Conservation (phyloP, 2,888 invertebrate species). For the Hypercompe scribonia region DNA sequence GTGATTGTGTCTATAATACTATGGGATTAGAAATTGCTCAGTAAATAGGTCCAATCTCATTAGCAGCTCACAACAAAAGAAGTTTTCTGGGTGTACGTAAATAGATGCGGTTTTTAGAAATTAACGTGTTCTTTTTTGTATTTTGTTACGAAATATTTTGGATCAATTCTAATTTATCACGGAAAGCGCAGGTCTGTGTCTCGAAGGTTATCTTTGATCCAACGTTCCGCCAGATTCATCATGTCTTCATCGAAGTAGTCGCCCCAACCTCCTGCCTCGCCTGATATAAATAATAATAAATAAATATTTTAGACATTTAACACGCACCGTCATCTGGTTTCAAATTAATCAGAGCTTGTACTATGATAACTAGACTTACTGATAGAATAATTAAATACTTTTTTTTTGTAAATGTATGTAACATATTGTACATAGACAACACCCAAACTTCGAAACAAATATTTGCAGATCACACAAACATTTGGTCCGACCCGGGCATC, state of each 20-base stretch:
- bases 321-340: too few relatives aligned
- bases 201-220: conserved; percentile 87
- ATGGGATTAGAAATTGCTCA: too few relatives aligned
- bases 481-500: too few relatives aligned
- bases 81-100: background rate
- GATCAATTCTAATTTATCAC: background rate
- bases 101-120: background rate
- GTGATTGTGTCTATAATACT: too few relatives aligned
- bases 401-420: too few relatives aligned
- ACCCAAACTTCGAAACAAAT: too few relatives aligned
- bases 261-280: conserved; percentile 81
- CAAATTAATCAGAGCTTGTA: too few relatives aligned
- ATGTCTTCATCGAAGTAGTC: conserved; percentile 89
- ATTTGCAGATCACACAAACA: too few relatives aligned
- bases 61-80: background rate
- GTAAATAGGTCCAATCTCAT: background rate
- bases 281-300: conserved; percentile 10
- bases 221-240: conserved; percentile 86
- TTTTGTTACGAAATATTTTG: background rate
- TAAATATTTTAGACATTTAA: too few relatives aligned
- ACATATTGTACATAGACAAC: too few relatives aligned
- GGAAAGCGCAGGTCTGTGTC: conserved; percentile 56
- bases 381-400: too few relatives aligned
- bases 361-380: too few relatives aligned
- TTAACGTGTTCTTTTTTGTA: background rate